Percentiles rank a stretch among this genome's conserved stretches.
phyloP scores from a whole-genome alignment of 2,797 vertebrate species.

The Hippopotamyrus pictus region DNA sequence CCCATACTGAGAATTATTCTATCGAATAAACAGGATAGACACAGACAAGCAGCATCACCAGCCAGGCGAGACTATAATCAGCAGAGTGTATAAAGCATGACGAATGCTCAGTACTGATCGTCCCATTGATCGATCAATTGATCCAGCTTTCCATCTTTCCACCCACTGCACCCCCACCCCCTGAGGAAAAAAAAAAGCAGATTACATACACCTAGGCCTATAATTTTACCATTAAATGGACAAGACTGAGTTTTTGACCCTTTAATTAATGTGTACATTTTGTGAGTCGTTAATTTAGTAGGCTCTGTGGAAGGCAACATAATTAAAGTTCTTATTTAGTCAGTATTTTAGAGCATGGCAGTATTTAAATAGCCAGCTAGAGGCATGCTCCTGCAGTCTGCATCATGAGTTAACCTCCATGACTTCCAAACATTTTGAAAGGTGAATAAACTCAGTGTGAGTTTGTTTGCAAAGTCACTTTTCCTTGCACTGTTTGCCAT shows the following conservation, averaged over 20 bases:
- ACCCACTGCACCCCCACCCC: background rate
- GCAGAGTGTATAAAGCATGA: background rate
- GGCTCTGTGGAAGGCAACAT: slow-evolving; percentile 21
- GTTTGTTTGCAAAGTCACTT: background rate
- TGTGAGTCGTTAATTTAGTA: background rate
- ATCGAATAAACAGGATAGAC: background rate
- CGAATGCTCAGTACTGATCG: background rate
- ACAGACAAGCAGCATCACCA: background rate
- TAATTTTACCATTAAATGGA: slow-evolving; percentile 5
- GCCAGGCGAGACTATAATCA: background rate
- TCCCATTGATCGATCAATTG: background rate
- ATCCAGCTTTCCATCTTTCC: slow-evolving; percentile 2
- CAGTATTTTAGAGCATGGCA: slow-evolving; percentile 11
- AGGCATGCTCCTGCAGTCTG: background rate
- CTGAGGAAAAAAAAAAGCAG: background rate
- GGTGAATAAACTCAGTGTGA: slow-evolving; percentile 31
- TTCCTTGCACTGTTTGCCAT: background rate
- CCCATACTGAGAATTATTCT: background rate
- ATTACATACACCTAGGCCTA: background rate
- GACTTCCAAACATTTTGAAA: slow-evolving; percentile 39
- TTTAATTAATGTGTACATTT: slow-evolving; percentile 33
- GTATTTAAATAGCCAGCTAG: background rate
- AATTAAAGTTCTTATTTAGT: slow-evolving; percentile 27
- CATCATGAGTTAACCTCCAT: background rate
- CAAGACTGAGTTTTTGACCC: slow-evolving; percentile 15